Conservation (phyloP, 2,797 vertebrate species). For the Sphenopsis melanotis region DNA sequence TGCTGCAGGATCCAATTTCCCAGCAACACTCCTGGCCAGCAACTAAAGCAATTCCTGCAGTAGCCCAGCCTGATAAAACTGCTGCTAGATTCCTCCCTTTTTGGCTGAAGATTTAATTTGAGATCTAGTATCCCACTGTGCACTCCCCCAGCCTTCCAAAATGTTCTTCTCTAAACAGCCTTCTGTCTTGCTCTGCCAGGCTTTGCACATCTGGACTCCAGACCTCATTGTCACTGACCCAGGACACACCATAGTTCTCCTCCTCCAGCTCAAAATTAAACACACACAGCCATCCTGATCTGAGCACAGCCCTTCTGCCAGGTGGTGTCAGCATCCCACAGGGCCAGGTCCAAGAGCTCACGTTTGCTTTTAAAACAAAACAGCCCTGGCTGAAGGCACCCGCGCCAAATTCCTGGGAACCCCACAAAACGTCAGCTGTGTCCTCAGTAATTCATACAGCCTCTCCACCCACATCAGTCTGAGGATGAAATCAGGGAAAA, state of each 20-base stretch:
- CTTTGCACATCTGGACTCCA: slow-evolving; percentile 64
- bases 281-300: background rate
- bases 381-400: background rate
- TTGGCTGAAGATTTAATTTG: slow-evolving; percentile 51
- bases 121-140: slow-evolving; percentile 54
- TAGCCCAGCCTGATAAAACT: slow-evolving; percentile 51
- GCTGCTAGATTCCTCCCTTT: slow-evolving; percentile 56
- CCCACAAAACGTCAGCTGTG: background rate
- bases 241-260: slow-evolving; percentile 17
- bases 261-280: slow-evolving; percentile 54
- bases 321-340: slow-evolving; percentile 37
- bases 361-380: background rate
- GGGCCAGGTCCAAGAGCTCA: background rate
- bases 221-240: slow-evolving; percentile 57
- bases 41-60: slow-evolving; percentile 48
- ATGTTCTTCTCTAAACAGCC: slow-evolving; percentile 30
- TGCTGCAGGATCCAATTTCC: slow-evolving; percentile 22
- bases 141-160: slow-evolving; percentile 47
- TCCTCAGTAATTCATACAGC: background rate
- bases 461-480: background rate
- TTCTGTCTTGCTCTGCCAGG: background rate
- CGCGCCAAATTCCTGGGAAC: background rate
- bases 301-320: slow-evolving; percentile 12
- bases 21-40: background rate
- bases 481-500: background rate